Evolutionary conservation across 1,140 invertebrate genomes (phyloP), one percentile per base, ranked within the genome.

Genomic region (Drosophila simulans): DNA sequence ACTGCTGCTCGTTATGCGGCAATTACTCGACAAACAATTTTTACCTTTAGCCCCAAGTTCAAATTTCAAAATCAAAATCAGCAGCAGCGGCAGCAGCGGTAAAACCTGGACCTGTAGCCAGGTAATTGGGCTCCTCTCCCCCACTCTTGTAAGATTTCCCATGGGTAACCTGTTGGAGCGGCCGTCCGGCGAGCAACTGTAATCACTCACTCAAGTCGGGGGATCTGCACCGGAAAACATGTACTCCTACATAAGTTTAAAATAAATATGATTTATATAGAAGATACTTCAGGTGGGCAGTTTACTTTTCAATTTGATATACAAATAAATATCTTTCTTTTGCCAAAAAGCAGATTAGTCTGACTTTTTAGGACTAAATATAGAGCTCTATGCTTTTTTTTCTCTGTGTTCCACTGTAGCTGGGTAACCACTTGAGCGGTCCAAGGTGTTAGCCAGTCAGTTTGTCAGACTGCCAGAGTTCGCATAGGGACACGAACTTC

Each of bases 41-140:
- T 90, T 90, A 90, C 85, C 85, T 90, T 90, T 90, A 90, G 85
- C 85, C 85, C 77, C 85, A 90, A 90, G 85, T 90, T 90, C 85
- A 90, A 90, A 89, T 89, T 90, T 90, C 70, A 81, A 90, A 90
- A 90, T 85, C 77, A 81, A 85, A 89, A 85, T 80, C 83, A 77
- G 77, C 77, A 71, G 64, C 72, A 59, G 59, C 37, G 12, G 37
- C 37, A 39, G 37, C 31, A 31, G 31, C 31, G 31, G 31, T 31
- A 31, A 45, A 68, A 73, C 51, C 68, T 72, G 57, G 57, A 75
- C 56, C 49, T 52, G 55, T 40, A 71, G 34, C 53, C 68, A 57
- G 62, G 80, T 84, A 88, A 88, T 88, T 88, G 84, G 79, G 70
- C 60, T 74, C 70, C 54, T 64, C 45, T 77, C 45, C 62, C 54